A percentile compares a stretch with the other conserved stretches of the same genome.
Conservation (phyloP, 2,888 invertebrate species). For the Lasioglossum zephyrum region DNA sequence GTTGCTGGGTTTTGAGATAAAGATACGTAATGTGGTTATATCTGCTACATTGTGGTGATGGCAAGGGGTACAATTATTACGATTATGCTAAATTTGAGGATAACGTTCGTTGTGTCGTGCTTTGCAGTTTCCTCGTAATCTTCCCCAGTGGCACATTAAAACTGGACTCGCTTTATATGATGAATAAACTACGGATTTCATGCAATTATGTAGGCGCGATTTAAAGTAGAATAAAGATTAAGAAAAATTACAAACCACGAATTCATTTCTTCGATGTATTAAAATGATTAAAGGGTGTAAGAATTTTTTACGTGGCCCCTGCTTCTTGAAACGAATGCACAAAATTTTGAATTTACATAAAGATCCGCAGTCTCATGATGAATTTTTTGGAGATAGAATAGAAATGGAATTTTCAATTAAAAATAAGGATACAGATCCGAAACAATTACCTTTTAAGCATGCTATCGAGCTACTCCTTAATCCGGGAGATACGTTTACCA, state of each 20-base stretch:
- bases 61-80: not conserved
- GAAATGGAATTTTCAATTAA: not conserved
- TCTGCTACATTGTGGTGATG: not conserved
- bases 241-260: too few species aligned
- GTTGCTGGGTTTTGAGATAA: not conserved
- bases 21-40: not conserved
- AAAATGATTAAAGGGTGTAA: too few species aligned
- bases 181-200: too few species aligned
- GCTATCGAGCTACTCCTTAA: not conserved
- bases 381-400: not conserved
- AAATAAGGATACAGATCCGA: not conserved
- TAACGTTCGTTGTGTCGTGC: not conserved
- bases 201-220: too few species aligned
- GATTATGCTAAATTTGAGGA: not conserved
- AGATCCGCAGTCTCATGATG: too few species aligned
- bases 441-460: not conserved
- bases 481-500: not conserved
- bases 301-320: too few species aligned
- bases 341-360: too few species aligned
- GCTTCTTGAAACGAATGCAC: too few species aligned
- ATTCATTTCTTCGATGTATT: too few species aligned
- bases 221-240: too few species aligned
- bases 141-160: not conserved
- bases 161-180: not conserved
- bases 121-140: too few species aligned